Conservation (phyloP, 30 jellyfish, hydroid and myxozoan genomes). For the Pseudorhiza aurosa region DNA sequence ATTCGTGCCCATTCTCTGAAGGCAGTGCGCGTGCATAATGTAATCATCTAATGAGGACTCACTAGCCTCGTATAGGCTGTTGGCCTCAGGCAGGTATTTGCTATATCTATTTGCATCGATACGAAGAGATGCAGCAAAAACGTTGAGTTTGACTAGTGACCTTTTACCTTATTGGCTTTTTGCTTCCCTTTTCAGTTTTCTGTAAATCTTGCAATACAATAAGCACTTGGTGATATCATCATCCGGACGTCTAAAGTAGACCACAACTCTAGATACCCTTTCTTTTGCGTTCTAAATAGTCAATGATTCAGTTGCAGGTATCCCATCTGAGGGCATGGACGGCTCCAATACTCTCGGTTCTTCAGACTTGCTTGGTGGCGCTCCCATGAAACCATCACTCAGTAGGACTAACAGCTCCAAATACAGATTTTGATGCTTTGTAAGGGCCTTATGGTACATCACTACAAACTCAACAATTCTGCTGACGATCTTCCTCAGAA, state of each 20-base stretch:
- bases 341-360: slow-evolving; percentile 57
- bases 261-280: slow-evolving; percentile 20
- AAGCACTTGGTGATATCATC: slow-evolving; percentile 52
- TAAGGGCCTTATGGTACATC: slow-evolving; percentile 13
- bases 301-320: slow-evolving; percentile 39
- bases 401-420: slow-evolving; percentile 5
- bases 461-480: not conserved
- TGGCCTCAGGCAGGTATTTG: slow-evolving; percentile 41
- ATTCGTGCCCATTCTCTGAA: slow-evolving; percentile 3
- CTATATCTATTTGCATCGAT: slow-evolving; percentile 26
- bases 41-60: not conserved
- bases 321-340: slow-evolving; percentile 69
- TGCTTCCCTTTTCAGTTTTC: slow-evolving; percentile 47
- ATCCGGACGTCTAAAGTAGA: slow-evolving; percentile 11
- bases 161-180: not conserved
- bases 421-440: slow-evolving; percentile 31
- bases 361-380: slow-evolving; percentile 15
- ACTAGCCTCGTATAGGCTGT: slow-evolving; percentile 53
- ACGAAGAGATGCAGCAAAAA: slow-evolving; percentile 33
- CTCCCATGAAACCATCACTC: slow-evolving; percentile 68
- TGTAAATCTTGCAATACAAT: slow-evolving; percentile 31
- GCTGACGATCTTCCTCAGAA: slow-evolving; percentile 17
- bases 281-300: slow-evolving; percentile 11
- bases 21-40: not conserved
- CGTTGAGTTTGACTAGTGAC: slow-evolving; percentile 30